Conservation (phyloP, 1,140 invertebrate genomes). For the Cephus cinctus region DNA sequence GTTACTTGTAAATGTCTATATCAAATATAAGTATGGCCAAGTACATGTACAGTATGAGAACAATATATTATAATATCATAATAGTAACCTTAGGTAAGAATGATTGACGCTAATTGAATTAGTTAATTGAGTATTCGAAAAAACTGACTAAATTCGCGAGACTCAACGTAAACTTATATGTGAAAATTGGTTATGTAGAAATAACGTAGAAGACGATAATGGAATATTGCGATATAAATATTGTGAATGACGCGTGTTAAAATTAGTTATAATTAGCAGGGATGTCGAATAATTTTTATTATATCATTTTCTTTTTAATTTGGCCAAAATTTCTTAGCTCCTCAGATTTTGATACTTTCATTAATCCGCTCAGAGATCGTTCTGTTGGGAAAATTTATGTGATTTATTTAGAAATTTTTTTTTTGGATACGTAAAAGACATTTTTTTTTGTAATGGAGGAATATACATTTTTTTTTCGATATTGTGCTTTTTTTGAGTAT, state of each 20-base stretch:
- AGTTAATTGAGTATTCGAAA: neutral
- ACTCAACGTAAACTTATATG: neutral
- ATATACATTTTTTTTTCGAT: neutral
- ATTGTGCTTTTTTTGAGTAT: neutral
- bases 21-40: neutral
- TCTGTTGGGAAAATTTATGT: too few relatives aligned
- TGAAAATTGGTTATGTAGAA: neutral
- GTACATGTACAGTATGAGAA: neutral
- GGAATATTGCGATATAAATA: neutral
- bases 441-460: neutral
- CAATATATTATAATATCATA: neutral
- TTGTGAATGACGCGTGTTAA: neutral
- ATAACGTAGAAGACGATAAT: neutral
- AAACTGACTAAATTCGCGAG: neutral
- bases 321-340: too few relatives aligned
- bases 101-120: neutral
- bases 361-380: too few relatives aligned
- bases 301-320: neutral
- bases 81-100: neutral
- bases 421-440: constrained; percentile 7
- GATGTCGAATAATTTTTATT: neutral
- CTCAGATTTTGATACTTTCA: too few relatives aligned
- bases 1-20: constrained; percentile 3
- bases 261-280: neutral
- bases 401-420: too few relatives aligned